Conservation (phyloP, 1,140 invertebrate genomes). For the Philopotamus ludificatus region DNA sequence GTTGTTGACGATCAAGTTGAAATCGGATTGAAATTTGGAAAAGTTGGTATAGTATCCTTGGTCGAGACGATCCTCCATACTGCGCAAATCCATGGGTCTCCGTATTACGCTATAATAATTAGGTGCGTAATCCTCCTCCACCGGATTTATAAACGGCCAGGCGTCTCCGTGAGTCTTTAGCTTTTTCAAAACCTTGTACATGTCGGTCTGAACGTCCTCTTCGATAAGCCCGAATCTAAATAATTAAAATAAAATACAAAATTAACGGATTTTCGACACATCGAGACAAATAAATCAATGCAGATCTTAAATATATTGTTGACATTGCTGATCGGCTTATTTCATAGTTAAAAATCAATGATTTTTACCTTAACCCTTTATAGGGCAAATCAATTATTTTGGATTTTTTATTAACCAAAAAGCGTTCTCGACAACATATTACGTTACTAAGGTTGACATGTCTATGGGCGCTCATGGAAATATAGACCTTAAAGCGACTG, state of each 20-base stretch:
- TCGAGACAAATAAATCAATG: too few relatives aligned
- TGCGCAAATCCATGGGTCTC: conserved; percentile 82
- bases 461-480: too few relatives aligned
- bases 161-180: conserved; percentile 84
- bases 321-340: too few relatives aligned
- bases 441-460: too few relatives aligned
- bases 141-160: conserved; percentile 89
- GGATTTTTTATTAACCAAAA: too few relatives aligned
- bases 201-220: conserved; percentile 81
- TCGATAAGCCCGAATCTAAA: conserved; percentile 72
- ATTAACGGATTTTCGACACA: too few relatives aligned
- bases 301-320: too few relatives aligned
- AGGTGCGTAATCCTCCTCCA: conserved; percentile 88
- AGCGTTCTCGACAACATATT: too few relatives aligned
- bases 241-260: conserved; percentile 36
- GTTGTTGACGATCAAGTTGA: conserved; percentile 88
- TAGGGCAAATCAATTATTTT: too few relatives aligned
- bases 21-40: conserved; percentile 81
- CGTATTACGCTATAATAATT: conserved; percentile 78
- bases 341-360: too few relatives aligned
- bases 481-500: too few relatives aligned
- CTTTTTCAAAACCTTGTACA: conserved; percentile 85
- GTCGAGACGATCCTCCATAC: conserved; percentile 86
- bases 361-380: too few relatives aligned
- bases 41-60: conserved; percentile 75